phyloP scores from a whole-genome alignment of 2,888 invertebrate genomes.

The Nomada ferruginata region DNA sequence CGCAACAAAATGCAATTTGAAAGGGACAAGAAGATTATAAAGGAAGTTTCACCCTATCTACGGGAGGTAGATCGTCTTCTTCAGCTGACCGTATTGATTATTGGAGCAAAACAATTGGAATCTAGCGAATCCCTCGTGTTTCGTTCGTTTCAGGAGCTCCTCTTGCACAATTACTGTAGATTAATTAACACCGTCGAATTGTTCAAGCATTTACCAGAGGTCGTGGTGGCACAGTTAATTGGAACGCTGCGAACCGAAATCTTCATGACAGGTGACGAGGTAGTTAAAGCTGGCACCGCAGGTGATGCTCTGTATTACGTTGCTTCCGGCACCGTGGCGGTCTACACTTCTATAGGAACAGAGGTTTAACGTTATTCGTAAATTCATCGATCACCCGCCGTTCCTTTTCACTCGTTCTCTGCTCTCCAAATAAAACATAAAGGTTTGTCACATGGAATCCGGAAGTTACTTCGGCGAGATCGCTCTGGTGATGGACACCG shows the following conservation, averaged over 20 bases:
- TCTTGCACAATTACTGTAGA: constrained; percentile 79
- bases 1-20: constrained; percentile 82
- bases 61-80: constrained; percentile 70
- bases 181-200: constrained; percentile 81
- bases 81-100: no score
- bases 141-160: constrained; percentile 77
- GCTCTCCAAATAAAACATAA: neutral
- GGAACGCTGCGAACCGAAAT: constrained; percentile 78
- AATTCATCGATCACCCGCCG: neutral
- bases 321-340: constrained; percentile 83
- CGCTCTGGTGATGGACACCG: constrained; percentile 82
- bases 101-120: neutral
- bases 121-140: neutral
- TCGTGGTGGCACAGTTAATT: constrained; percentile 77
- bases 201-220: constrained; percentile 80
- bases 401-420: neutral
- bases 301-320: constrained; percentile 83
- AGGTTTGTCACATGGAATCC: constrained; percentile 85
- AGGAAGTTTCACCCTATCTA: constrained; percentile 81
- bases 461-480: constrained; percentile 85
- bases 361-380: constrained; percentile 76
- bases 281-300: constrained; percentile 80
- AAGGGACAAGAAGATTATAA: constrained; percentile 82
- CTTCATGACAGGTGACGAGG: constrained; percentile 82
- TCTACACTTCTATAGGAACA: constrained; percentile 82